Base-by-base conservation (phyloP, 2,797 vertebrate genomes). In the Accipiter superciliosus region DNA sequence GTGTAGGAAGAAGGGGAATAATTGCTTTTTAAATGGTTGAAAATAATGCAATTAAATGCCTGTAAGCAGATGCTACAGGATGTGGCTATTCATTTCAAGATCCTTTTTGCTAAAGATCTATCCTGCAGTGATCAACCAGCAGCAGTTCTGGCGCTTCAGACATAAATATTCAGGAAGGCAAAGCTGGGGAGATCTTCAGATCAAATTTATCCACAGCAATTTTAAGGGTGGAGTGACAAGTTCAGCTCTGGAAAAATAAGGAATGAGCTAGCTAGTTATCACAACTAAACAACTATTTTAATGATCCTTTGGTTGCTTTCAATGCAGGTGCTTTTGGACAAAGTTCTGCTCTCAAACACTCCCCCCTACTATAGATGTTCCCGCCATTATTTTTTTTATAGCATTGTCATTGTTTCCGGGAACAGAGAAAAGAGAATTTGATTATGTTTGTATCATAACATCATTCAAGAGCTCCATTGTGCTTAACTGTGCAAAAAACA, bases 381-480 rank as follows among this genome's bases (percentile, higher is more conserved):
- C 52, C 35, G 44, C 37, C 29, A 25, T 63, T 52, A 2, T n/a
- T 69, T 49, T 86, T 61, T 57, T 53, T 25, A 44, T 86, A 78
- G 22, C 42, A 58, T 57, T n/a, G 2, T 77, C 8, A 0, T 93
- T 7, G 10, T 86, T 93, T 90, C 79, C 17, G 2, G 76, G 82
- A 92, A 91, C n/a, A 94, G 65, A 80, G 72, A 69, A 89, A 87
- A 76, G 78, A 83, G 7, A 83, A 96, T 95, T 83, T 66, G 79
- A 89, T 96, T 94, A 74, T 72, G 26, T 88, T 83, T 89, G 17
- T 66, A 72, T 93, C 67, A 29, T n/a, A 83, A 42, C 65, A 78
- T 89, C 84, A 66, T 74, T 95, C 69, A 71, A 69, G 62, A 57
- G 20, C 65, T 80, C 53, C 39, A 10, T 22, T 93, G 73, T 87